Percentiles rank a stretch among this genome's conserved stretches.
phyloP scores from a whole-genome alignment of 1,140 invertebrate genomes.

The Caerostris extrusa region DNA sequence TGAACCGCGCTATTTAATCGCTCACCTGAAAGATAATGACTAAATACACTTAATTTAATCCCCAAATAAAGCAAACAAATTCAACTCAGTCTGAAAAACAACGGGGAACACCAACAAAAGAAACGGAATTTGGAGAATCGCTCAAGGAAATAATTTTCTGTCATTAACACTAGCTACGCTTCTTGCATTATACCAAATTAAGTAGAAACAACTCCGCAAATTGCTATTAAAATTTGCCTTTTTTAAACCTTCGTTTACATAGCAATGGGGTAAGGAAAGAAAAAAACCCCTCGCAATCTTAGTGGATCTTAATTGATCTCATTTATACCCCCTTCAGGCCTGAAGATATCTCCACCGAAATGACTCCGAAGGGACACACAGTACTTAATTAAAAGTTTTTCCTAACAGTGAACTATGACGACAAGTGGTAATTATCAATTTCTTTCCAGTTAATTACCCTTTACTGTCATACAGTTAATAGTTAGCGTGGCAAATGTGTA shows the following conservation, averaged over 20 bases:
- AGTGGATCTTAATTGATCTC: slow-evolving; percentile 34
- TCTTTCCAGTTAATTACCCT: slow-evolving; percentile 2
- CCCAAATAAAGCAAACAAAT: slow-evolving; percentile 9
- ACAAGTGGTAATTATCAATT: background rate
- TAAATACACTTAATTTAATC: slow-evolving; percentile 29
- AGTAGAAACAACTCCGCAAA: slow-evolving; percentile 56
- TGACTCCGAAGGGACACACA: background rate
- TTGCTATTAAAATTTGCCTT: slow-evolving; percentile 46
- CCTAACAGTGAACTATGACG: background rate
- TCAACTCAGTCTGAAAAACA: background rate
- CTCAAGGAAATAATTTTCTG: slow-evolving; percentile 27
- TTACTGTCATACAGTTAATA: background rate
- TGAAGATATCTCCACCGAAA: background rate
- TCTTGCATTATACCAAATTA: slow-evolving; percentile 45
- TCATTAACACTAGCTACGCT: slow-evolving; percentile 35
- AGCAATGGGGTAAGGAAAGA: background rate
- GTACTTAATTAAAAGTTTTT: no score
- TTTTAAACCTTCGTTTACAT: slow-evolving; percentile 24
- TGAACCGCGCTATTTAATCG: background rate
- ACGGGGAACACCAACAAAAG: background rate
- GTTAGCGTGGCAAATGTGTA: background rate
- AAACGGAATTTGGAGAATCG: background rate
- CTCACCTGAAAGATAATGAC: slow-evolving; percentile 21
- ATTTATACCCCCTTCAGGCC: slow-evolving; percentile 18
- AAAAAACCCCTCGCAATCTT: background rate